Conservation (phyloP, 2,113 vertebrate genomes). For the Pheucticus melanocephalus region DNA sequence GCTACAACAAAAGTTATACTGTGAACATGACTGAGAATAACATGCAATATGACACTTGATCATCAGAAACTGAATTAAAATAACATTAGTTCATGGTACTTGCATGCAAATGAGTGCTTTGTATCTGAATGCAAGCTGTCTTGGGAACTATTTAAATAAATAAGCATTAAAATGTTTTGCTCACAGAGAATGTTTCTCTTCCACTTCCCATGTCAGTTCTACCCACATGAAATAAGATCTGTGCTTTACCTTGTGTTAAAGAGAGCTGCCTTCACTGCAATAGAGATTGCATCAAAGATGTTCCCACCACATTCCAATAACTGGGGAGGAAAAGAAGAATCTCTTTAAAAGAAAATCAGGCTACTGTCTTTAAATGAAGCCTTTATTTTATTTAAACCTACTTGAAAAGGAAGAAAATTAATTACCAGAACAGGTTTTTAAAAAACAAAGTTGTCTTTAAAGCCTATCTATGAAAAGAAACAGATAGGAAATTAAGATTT, state of each 20-base stretch:
- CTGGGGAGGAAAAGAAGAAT: constrained; percentile 67
- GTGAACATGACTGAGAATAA: neutral
- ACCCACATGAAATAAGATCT: neutral
- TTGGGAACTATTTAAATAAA: neutral
- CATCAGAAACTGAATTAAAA: neutral
- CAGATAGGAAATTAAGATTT: neutral
- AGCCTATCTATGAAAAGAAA: neutral
- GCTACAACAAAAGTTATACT: neutral
- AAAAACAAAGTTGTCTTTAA: neutral
- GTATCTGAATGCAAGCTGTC: neutral
- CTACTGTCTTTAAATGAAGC: neutral
- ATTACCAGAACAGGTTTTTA: neutral
- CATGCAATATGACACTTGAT: neutral
- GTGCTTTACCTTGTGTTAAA: constrained; percentile 90
- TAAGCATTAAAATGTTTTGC: neutral
- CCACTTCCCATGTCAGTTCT: neutral
- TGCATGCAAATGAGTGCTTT: neutral
- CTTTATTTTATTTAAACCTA: neutral
- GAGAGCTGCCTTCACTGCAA: constrained; percentile 97
- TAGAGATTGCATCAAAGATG: constrained; percentile 90
- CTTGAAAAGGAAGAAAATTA: neutral
- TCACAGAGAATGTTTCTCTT: neutral
- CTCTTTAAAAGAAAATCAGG: neutral
- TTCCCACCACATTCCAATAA: constrained; percentile 95
- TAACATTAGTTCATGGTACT: neutral